These are phyloP conservation scores for Megalurothrips usitatus DNA, from an alignment of 2,888 invertebrate genomes.

Conservation along the genomic window DNA sequence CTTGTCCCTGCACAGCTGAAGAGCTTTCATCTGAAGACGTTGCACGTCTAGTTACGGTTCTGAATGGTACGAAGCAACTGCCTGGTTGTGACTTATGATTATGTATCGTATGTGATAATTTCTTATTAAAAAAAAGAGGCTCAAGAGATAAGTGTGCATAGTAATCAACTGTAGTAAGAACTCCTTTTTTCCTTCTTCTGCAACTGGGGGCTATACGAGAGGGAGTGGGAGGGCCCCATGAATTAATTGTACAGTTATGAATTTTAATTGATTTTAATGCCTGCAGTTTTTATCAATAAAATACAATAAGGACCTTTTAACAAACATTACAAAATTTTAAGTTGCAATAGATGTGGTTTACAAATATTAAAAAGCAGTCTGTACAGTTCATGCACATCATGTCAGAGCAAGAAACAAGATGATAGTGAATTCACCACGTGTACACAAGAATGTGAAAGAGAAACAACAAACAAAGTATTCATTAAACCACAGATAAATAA, in stretches of 20 bases:
- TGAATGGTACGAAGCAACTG: no score
- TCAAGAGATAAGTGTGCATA: no score
- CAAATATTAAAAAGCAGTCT: slow-evolving; percentile 23
- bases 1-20: no score
- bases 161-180: no score
- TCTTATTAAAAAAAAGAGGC: no score
- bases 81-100: no score
- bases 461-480: background rate
- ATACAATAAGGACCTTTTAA: background rate
- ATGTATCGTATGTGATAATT: no score
- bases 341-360: background rate
- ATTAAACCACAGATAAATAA: background rate
- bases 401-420: no score
- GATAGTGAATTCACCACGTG: background rate
- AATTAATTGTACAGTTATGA: background rate
- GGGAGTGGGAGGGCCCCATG: background rate
- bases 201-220: no score
- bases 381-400: background rate
- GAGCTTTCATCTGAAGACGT: no score
- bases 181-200: no score
- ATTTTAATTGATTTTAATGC: background rate
- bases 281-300: background rate
- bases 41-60: no score
- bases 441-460: background rate
- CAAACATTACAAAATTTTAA: background rate